A percentile compares a stretch with the other conserved stretches of the same genome.
Conservation (phyloP, 2,113 vertebrate genomes). For the Hassar affinis region DNA sequence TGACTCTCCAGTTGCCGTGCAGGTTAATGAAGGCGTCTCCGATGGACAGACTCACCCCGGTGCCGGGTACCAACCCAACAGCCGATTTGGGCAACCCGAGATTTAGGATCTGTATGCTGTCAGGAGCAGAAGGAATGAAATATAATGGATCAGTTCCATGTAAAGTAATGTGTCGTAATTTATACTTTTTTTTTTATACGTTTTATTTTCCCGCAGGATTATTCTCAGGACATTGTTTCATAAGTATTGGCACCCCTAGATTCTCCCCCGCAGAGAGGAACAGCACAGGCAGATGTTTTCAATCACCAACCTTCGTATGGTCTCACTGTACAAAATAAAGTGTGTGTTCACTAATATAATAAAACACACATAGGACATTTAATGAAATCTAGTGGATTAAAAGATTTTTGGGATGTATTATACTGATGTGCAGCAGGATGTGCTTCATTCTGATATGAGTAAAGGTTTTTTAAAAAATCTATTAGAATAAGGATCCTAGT, state of each 20-base stretch:
- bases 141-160: background rate
- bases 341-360: background rate
- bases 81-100: constrained; percentile 66
- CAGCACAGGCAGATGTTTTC: too few species aligned
- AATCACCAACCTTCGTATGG: background rate
- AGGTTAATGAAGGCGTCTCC: constrained; percentile 65
- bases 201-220: background rate
- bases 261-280: background rate
- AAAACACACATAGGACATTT: background rate
- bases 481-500: background rate
- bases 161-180: background rate
- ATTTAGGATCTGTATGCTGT: constrained; percentile 63
- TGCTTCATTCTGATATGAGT: background rate
- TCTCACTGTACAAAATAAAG: too few species aligned
- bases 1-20: constrained; percentile 72
- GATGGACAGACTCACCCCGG: constrained; percentile 66
- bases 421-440: too few species aligned
- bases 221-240: background rate
- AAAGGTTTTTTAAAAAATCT: background rate
- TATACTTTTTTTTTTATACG: background rate
- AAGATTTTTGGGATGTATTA: too few species aligned
- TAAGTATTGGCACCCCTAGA: background rate
- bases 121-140: background rate
- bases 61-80: constrained; percentile 61
- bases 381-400: background rate